phyloP scores from a whole-genome alignment of 2,113 vertebrate genomes.

The Plotosus lineatus region DNA sequence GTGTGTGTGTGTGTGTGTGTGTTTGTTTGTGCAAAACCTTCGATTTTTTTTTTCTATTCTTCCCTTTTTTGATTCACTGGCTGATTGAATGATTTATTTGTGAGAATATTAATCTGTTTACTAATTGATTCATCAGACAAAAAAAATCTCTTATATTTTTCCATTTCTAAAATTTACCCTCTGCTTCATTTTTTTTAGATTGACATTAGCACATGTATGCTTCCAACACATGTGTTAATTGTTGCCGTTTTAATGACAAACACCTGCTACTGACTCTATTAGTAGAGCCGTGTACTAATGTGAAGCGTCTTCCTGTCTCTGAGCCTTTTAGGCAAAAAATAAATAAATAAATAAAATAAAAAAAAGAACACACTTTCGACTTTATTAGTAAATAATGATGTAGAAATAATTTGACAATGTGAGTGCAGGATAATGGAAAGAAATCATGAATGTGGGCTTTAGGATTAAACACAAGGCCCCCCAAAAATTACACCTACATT shows the following conservation, averaged over 20 bases:
- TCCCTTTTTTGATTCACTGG: neutral
- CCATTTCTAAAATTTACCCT: neutral
- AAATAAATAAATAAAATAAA: neutral
- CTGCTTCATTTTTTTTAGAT: neutral
- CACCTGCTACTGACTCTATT: slow-evolving; percentile 29
- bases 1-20: too few species aligned
- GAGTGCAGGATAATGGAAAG: slow-evolving; percentile 13
- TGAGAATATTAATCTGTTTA: neutral
- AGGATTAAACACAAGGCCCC: neutral
- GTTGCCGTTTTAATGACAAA: slow-evolving; percentile 25
- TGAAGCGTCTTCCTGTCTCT: slow-evolving; percentile 19
- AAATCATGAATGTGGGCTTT: neutral
- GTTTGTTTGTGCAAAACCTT: too few species aligned
- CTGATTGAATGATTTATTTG: neutral
- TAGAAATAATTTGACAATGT: slow-evolving; percentile 18
- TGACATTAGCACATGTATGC: slow-evolving; percentile 5
- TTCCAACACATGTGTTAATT: slow-evolving; percentile 23
- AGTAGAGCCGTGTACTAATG: slow-evolving; percentile 10
- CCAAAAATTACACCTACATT: neutral
- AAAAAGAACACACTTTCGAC: neutral
- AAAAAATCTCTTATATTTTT: neutral
- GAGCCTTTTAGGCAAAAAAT: slow-evolving; percentile 13
- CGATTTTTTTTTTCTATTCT: neutral
- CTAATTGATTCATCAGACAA: too few species aligned
- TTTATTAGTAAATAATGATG: slow-evolving; percentile 33